A percentile compares a stretch with the other conserved stretches of the same genome.
Conservation (phyloP, 64 coral and sea anemone genomes). For the Hydrozoanthus tunicans region DNA sequence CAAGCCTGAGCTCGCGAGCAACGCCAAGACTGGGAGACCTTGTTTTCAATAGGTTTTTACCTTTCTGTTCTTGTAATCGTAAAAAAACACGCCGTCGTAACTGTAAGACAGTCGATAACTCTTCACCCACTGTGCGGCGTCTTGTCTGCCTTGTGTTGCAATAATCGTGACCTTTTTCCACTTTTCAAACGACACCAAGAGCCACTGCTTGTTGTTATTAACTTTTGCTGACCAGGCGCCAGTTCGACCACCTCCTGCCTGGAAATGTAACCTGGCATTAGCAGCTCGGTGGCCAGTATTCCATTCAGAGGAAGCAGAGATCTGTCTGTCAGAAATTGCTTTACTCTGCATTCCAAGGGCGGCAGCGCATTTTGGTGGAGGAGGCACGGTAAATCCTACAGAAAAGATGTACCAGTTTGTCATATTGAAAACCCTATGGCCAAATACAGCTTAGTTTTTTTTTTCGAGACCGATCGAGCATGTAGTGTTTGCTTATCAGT, state of each 20-base stretch:
- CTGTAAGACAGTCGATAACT: conserved; percentile 1
- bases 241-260: not conserved
- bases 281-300: not conserved
- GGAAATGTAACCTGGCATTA: not conserved
- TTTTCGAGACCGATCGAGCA: too few relatives aligned
- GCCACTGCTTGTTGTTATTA: not conserved
- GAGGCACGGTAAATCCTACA: too few relatives aligned
- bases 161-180: not conserved
- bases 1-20: too few relatives aligned
- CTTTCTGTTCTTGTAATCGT: not conserved
- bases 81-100: not conserved
- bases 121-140: conserved; percentile 1
- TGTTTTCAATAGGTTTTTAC: not conserved
- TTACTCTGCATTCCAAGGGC: not conserved
- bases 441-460: too few relatives aligned
- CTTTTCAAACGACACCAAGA: conserved; percentile 2
- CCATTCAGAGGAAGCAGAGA: not conserved
- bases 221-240: not conserved
- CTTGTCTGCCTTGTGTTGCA: not conserved
- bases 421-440: too few relatives aligned
- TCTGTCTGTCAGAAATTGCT: not conserved
- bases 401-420: too few relatives aligned
- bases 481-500: too few relatives aligned
- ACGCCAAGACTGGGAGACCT: too few relatives aligned
- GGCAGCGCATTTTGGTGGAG: not conserved